Percentiles rank a stretch among this genome's conserved stretches.
These are phyloP conservation scores for Heliconius cydno DNA, from an alignment of 2,888 invertebrate genomes.

Conservation along the genomic window DNA sequence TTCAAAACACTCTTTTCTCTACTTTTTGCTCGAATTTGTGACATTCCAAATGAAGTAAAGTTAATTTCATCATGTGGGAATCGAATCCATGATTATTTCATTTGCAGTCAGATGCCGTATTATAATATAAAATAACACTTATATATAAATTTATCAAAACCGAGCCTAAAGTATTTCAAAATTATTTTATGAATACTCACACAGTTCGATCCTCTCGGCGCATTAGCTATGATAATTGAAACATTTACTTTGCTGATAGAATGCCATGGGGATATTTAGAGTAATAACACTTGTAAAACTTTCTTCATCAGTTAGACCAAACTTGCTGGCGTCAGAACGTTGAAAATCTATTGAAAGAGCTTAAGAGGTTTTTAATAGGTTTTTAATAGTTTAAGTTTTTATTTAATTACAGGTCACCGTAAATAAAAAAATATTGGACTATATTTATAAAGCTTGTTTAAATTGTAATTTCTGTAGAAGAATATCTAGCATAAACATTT, in stretches of 20 bases:
- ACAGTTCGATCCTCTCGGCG: conserved; percentile 62
- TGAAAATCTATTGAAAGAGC: conserved; percentile 10
- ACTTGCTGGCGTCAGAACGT: conserved; percentile 10
- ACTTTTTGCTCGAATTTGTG: too few species aligned
- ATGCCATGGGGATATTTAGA: conserved; percentile 53
- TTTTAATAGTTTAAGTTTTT: neutral
- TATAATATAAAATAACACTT: too few species aligned
- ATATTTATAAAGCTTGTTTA: neutral
- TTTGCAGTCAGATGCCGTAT: too few species aligned
- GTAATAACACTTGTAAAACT: conserved; percentile 32
- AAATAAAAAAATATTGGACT: neutral
- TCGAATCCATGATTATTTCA: too few species aligned
- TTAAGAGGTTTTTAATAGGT: conserved; percentile 15
- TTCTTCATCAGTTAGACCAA: conserved; percentile 31
- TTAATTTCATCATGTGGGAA: too few species aligned
- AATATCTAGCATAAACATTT: too few species aligned
- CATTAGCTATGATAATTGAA: conserved; percentile 82
- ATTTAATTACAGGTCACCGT: neutral
- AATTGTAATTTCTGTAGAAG: too few species aligned
- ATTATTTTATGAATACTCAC: conserved; percentile 47
- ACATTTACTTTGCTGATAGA: conserved; percentile 77
- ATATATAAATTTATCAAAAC: too few species aligned
- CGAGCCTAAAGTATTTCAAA: neutral
- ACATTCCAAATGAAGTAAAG: too few species aligned
- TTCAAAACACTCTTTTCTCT: too few species aligned